These are phyloP conservation scores for Proales similis DNA, from an alignment of 1,140 invertebrate species.

Conservation along the genomic window DNA sequence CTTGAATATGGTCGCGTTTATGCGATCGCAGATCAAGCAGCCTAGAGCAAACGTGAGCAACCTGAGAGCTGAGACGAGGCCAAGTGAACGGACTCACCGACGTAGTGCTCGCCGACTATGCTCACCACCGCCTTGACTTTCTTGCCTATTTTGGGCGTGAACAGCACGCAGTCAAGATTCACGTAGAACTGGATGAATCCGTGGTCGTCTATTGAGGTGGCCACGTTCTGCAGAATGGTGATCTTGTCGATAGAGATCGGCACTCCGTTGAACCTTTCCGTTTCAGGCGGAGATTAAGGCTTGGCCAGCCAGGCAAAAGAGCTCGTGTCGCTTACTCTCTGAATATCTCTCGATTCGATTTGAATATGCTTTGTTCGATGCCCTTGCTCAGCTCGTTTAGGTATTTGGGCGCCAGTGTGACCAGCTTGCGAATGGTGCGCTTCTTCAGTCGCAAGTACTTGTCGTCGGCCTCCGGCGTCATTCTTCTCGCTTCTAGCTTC, in stretches of 20 bases:
- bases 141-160: constrained; percentile 19
- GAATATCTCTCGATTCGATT: constrained; percentile 24
- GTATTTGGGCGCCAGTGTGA: constrained; percentile 24
- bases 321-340: constrained; percentile 12
- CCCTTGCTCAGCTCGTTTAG: constrained; percentile 22
- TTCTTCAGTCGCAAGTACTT: constrained; percentile 28
- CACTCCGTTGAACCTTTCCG: constrained; percentile 6
- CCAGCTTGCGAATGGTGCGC: constrained; percentile 22
- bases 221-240: constrained; percentile 28
- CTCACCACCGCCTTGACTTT: constrained; percentile 33
- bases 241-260: constrained; percentile 32
- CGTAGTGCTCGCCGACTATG: constrained; percentile 27
- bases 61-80: neutral
- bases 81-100: neutral
- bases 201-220: constrained; percentile 24
- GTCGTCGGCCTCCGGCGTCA: constrained; percentile 12
- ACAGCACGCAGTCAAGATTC: constrained; percentile 30
- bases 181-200: constrained; percentile 32
- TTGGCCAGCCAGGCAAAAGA: neutral
- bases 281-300: neutral
- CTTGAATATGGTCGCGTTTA: constrained; percentile 34
- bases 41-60: neutral
- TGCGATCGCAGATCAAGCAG: constrained; percentile 8
- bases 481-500: neutral
- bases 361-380: constrained; percentile 27